Evolutionary conservation across 2,797 vertebrate species (phyloP).

Genomic region (Gorsachius magnificus): DNA sequence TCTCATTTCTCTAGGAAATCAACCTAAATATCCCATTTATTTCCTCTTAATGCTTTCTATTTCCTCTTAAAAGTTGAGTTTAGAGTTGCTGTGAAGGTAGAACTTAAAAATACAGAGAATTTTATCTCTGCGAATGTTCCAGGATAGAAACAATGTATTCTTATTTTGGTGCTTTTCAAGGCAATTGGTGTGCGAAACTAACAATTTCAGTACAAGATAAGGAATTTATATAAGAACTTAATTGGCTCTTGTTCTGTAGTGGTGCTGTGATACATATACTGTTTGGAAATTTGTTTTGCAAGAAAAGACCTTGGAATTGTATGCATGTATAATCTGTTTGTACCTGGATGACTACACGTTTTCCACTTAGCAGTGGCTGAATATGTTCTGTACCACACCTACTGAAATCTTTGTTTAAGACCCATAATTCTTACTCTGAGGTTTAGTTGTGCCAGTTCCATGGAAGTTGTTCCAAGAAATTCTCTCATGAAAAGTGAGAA

Average conservation of each 20-base stretch:
- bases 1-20: background rate
- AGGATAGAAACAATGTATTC: background rate
- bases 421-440: background rate
- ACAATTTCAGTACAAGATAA: background rate
- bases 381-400: background rate
- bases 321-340: background rate
- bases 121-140: background rate
- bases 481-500: background rate
- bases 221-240: background rate
- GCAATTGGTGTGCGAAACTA: background rate
- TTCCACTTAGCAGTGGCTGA: background rate
- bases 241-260: background rate
- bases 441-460: background rate
- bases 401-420: background rate
- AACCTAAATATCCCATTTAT: background rate
- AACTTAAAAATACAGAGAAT: background rate
- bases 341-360: background rate
- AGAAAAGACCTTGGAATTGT: background rate
- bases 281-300: background rate
- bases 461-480: background rate
- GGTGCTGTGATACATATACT: background rate
- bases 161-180: background rate
- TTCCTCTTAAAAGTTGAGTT: conserved; percentile 2
- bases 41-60: background rate
- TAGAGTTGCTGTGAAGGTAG: background rate